Base-by-base conservation (phyloP, 2,797 vertebrate genomes). In the Remorina albescens region DNA sequence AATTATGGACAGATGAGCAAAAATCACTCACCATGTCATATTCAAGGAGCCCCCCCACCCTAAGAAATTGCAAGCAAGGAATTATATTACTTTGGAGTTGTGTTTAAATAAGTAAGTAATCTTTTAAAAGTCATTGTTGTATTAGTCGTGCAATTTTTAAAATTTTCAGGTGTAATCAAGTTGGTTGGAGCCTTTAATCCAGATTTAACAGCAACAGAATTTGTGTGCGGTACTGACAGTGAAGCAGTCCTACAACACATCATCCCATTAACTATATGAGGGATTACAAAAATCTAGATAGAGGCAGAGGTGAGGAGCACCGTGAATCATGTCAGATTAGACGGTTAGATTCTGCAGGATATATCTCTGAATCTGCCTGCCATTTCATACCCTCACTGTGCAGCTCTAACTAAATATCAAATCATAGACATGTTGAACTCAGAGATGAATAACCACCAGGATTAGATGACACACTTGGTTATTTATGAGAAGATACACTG, bases 101-200 rank as follows among this genome's bases (percentile, higher is more conserved):
- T 53, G 15, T 54, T 74, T 83, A 74, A 55, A 79, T 74, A 57
- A 74, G 51, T 18, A 82, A 21, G 59, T 80, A 23, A 66, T 67
- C 6, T 59, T 74, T 70, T 61, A 75, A 80, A 32, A n/a, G 59
- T 55, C 18, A 25, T 46, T 32, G 62, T 56, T 88, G 37, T 86
- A 47, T 28, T 54, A 74, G 58, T 42, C 63, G 30, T 83, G 75
- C 74, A 89, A 88, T 55, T 91, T 77, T 44, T 86, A 77, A n/a
- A n/a, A 57, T 89, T 93, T 72, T 77, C 64, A 34, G 80, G 73
- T 59, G 74, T 18, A 21, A 72, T 50, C 28, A 11, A 59, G 36
- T 36, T 37, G 16, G 42, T 53, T 49, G 50, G 21, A 62, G 37
- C 15, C 26, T 64, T 67, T 37, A 60, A 66, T 83, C 77, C 72